Evolutionary conservation across 1,140 invertebrate genomes (phyloP).

Genomic region (Euborellia annulipes): DNA sequence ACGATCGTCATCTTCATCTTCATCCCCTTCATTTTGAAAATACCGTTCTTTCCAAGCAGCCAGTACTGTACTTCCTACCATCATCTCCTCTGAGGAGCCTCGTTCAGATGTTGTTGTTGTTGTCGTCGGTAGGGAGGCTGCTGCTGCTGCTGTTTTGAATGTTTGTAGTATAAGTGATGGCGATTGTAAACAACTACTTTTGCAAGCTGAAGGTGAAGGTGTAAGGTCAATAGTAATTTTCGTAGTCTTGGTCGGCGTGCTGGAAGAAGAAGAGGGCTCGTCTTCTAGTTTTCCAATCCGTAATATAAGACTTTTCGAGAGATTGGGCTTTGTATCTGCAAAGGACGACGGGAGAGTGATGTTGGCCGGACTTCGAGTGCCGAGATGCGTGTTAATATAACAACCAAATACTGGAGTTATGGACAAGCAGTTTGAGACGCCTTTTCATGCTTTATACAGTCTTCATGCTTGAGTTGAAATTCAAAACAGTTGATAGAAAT

Average conservation of each 20-base stretch:
- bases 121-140: too few relatives aligned
- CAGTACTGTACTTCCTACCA: conserved; percentile 5
- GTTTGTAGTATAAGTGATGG: conserved; percentile 15
- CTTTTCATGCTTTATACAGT: not conserved
- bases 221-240: conserved; percentile 29
- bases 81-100: conserved; percentile 9
- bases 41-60: not conserved
- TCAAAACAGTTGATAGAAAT: too few relatives aligned
- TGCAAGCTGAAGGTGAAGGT: conserved; percentile 18
- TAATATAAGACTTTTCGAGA: too few relatives aligned
- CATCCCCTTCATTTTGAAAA: not conserved
- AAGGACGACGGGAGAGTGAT: too few relatives aligned
- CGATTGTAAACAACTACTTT: conserved; percentile 1
- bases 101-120: conserved; percentile 21
- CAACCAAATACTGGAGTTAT: too few relatives aligned
- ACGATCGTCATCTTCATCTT: conserved; percentile 11
- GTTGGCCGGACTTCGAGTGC: too few relatives aligned
- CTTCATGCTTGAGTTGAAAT: conserved; percentile 14
- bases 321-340: too few relatives aligned
- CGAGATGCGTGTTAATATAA: too few relatives aligned
- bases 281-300: too few relatives aligned
- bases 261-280: too few relatives aligned
- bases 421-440: too few relatives aligned
- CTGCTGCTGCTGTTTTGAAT: conserved; percentile 28
- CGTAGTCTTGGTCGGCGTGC: conserved; percentile 23